Evolutionary conservation across 37 sponge, comb jelly and placozoan species (phyloP), one percentile per base, ranked within the genome.

Genomic region (Spongia lamella): DNA sequence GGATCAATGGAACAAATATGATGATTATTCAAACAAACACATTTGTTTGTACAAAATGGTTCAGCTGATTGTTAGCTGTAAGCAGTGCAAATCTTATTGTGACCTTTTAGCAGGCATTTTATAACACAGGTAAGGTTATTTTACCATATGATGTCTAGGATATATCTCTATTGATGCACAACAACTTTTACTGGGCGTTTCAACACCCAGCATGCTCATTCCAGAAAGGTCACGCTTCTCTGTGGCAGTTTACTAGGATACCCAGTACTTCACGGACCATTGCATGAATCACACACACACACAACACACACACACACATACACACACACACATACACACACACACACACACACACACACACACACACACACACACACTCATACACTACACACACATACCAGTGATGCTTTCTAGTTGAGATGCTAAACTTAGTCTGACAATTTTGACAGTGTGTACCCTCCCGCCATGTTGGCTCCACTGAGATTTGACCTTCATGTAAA

Each of bases 331-430:
- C 58, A 7, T 21, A 22, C 74, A 62, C 58, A 26, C 74, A n/a
- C 52, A 69, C 47, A 5, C 50, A 3, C 70, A 37, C 50, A 5
- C 70, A 39, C 50, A 5, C 50, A 37, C 70, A 5, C 73, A 3
- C 2, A 61, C 63, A 61, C 63, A 61, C 63, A 61, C 63, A 21
- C 63, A 61, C n/a, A n/a, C n/a, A n/a, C n/a, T n/a, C n/a, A n/a
- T n/a, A n/a, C 9, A 43, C 47, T 43, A 43, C 9, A 43, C 9
- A 9, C 5, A 3, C 63, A 55, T 40, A 91, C 94, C 96, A 95
- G 80, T 95, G 96, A 66, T 95, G 96, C 39, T 95, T 95, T n/a
- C 96, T 52, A 24, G 85, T 79, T 1, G 89, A 69, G 59, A 95
- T 79, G 53, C 56, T 74, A 80, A 95, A 95, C 57, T 88, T 95